These are phyloP conservation scores for Saiga tatarica DNA, from an alignment of 2,113 vertebrate species.

Conservation along the genomic window DNA sequence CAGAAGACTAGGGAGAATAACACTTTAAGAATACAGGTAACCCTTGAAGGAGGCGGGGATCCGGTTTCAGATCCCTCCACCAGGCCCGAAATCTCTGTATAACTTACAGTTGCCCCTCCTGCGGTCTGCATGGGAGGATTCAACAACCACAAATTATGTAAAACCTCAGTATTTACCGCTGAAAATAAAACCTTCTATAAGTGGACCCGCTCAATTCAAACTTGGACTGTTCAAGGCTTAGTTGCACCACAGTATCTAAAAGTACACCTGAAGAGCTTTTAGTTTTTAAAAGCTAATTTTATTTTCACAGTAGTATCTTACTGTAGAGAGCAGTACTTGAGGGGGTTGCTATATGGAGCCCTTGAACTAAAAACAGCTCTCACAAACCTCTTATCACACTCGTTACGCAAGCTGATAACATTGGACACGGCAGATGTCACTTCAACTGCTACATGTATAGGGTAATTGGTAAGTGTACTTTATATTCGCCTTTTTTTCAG, in stretches of 20 bases:
- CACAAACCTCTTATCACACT: background rate
- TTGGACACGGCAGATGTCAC: accelerated
- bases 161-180: background rate
- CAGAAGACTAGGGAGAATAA: background rate
- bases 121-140: background rate
- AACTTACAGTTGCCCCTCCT: background rate
- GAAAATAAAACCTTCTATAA: background rate
- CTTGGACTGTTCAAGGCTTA: background rate
- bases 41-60: background rate
- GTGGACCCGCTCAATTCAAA: background rate
- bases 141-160: background rate
- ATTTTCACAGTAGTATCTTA: background rate
- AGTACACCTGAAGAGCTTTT: background rate
- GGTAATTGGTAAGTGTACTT: background rate
- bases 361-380: background rate
- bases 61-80: background rate
- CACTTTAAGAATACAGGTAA: background rate
- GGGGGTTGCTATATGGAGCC: background rate
- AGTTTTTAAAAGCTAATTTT: background rate
- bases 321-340: background rate
- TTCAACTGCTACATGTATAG: background rate
- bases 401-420: background rate
- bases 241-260: background rate
- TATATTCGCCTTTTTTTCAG: no score
- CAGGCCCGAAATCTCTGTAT: background rate